Conservation (phyloP, 2,797 vertebrate genomes). For the Urosaurus nigricauda region DNA sequence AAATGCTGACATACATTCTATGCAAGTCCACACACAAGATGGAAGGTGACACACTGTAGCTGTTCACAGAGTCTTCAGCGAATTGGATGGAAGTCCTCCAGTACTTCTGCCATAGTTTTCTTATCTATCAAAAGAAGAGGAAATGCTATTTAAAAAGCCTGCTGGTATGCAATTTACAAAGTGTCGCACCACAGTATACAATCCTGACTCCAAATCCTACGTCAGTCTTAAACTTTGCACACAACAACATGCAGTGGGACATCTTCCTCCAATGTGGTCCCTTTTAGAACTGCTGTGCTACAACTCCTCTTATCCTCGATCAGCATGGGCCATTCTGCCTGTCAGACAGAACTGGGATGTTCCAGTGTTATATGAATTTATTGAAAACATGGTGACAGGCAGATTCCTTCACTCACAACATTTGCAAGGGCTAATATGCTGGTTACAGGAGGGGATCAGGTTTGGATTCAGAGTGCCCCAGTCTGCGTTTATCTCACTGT, state of each 20-base stretch:
- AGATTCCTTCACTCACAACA: no score
- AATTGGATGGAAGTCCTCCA: slow-evolving; percentile 5
- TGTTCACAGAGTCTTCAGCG: slow-evolving; percentile 1
- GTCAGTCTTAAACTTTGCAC: neutral
- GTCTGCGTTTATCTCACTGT: neutral
- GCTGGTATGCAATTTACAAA: neutral
- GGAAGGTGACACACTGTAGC: neutral
- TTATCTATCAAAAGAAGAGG: neutral
- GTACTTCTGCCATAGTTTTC: slow-evolving; percentile 22
- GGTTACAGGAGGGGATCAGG: no score
- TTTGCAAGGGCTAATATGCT: neutral
- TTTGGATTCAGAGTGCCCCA: neutral
- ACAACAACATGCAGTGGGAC: no score
- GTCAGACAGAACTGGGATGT: neutral
- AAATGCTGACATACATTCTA: neutral
- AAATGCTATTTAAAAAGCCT: neutral
- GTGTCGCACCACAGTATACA: neutral
- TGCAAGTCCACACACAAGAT: neutral
- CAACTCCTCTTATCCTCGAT: no score
- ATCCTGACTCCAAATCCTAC: neutral
- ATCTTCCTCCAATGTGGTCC: neutral
- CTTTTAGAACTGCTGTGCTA: neutral
- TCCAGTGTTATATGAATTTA: neutral
- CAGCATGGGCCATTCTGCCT: neutral
- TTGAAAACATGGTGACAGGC: neutral